Conservation (phyloP, 2,888 invertebrate species). For the Megastigmus dorsalis region DNA sequence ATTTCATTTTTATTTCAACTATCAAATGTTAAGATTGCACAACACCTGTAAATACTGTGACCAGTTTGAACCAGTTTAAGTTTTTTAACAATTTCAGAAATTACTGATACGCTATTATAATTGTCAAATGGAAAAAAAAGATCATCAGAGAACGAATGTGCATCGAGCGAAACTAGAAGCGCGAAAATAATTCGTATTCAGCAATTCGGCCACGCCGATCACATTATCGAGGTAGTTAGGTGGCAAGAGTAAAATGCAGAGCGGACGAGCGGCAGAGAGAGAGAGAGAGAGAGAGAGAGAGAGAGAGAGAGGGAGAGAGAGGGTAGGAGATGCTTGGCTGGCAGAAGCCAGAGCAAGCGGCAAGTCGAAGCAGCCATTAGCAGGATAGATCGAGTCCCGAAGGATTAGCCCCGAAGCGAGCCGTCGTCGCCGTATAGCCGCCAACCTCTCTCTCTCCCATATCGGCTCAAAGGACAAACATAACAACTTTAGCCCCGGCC, state of each 20-base stretch:
- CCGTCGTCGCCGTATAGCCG: conserved; percentile 52
- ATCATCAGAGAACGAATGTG: conserved; percentile 3
- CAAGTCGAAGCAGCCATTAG: conserved; percentile 45
- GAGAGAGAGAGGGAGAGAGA: conserved; percentile 42
- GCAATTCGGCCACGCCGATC: no score
- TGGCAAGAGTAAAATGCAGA: conserved; percentile 10
- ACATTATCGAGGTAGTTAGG: conserved; percentile 25
- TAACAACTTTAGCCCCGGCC: conserved; percentile 73
- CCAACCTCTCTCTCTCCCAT: conserved; percentile 33
- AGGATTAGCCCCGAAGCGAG: conserved; percentile 69
- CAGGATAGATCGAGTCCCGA: conserved; percentile 62
- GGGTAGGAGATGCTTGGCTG: no score
- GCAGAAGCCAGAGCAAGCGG: no score
- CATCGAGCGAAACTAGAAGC: no score
- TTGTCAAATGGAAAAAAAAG: no score
- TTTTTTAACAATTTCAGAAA: conserved; percentile 30
- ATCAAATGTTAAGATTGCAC: no score
- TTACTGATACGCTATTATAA: no score
- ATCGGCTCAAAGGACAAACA: conserved; percentile 74
- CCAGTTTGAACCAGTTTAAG: no score
- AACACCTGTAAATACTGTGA: no score
- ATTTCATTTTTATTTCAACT: no score
- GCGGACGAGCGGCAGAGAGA: neutral
- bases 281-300: conserved; percentile 47
- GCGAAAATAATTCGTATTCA: no score